Base-by-base conservation (phyloP, 1,140 invertebrate genomes). In the Ptiloglossa arizonensis region DNA sequence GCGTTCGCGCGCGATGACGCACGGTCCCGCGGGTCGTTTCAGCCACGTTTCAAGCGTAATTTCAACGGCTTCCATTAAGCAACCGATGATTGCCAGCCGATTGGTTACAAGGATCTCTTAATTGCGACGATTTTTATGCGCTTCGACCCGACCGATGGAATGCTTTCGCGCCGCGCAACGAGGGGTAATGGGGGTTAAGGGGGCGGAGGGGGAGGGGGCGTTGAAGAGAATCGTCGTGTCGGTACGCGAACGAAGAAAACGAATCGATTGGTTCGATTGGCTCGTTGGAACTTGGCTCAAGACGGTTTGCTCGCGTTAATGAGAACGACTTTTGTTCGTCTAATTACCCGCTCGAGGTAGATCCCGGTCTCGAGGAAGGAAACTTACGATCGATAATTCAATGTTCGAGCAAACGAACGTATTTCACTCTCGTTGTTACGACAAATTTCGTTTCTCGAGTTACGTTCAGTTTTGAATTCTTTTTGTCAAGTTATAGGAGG, bases 91-190 rank as follows among this genome's bases (percentile, higher is more conserved):
- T 62, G 59, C 29, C 27, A 13, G 41, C 6, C 54, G 44, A 76
- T 76, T 35, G 66, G 73, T 76, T 69, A 68, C 73, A 76, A 76
- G 73, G 73, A 69, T 76, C 64, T 59, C 54, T 41, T 57, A 44
- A 72, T 73, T 24, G 46, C 80, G 15, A 8, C 13, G 46, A 64
- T 68, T 83, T 82, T 83, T 70, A 52, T 69, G n/a, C 46, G n/a
- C 32, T 13, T n/a, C 59, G 44, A 27, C 29, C 56, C 29, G 27
- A 59, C 17, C 29, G 50, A 29, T n/a, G 29, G 32, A 59, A 59
- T 35, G 32, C 57, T 0, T 29, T 27, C 29, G 56, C 29, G 3
- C n/a, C n/a, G n/a, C n/a, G n/a, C n/a, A n/a, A n/a, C n/a, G n/a
- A n/a, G n/a, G n/a, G n/a, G n/a, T n/a, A n/a, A n/a, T n/a, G n/a